Evolutionary conservation across 2,797 vertebrate genomes (phyloP).

Genomic region (Tamandua tetradactyla): DNA sequence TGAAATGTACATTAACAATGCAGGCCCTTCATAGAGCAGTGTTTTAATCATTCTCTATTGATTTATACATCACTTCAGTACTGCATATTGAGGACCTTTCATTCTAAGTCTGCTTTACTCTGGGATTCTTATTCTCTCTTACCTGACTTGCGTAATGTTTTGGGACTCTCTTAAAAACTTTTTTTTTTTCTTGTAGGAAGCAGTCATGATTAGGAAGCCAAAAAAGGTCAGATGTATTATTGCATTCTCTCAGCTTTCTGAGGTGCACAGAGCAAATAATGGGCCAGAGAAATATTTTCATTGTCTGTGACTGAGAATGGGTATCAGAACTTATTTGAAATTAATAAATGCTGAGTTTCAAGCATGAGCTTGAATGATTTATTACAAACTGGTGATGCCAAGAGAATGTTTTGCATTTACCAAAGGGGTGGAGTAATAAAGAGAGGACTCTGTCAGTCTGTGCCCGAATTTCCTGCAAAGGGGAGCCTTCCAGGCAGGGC

Average conservation of each 20-base stretch:
- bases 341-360: conserved; percentile 69
- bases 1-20: conserved; percentile 81
- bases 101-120: conserved; percentile 76
- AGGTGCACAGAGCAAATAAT: conserved; percentile 58
- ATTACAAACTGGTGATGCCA: conserved; percentile 61
- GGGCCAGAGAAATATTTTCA: conserved; percentile 64
- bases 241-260: conserved; percentile 57
- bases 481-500: neutral
- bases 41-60: conserved; percentile 84
- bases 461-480: conserved; percentile 38
- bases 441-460: conserved; percentile 41
- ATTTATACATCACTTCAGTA: conserved; percentile 83
- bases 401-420: conserved; percentile 63
- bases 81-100: conserved; percentile 76
- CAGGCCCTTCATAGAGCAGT: conserved; percentile 77
- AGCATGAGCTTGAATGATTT: conserved; percentile 67
- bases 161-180: conserved; percentile 59
- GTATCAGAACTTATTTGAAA: conserved; percentile 74
- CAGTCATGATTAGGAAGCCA: conserved; percentile 68
- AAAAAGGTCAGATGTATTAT: conserved; percentile 7
- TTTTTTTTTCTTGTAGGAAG: conserved; percentile 24
- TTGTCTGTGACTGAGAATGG: conserved; percentile 63
- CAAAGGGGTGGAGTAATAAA: conserved; percentile 45
- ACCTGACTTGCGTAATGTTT: conserved; percentile 81
- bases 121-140: conserved; percentile 68